Evolutionary conservation across 2,888 invertebrate genomes (phyloP).

Genomic region (Parochlus steinenii): DNA sequence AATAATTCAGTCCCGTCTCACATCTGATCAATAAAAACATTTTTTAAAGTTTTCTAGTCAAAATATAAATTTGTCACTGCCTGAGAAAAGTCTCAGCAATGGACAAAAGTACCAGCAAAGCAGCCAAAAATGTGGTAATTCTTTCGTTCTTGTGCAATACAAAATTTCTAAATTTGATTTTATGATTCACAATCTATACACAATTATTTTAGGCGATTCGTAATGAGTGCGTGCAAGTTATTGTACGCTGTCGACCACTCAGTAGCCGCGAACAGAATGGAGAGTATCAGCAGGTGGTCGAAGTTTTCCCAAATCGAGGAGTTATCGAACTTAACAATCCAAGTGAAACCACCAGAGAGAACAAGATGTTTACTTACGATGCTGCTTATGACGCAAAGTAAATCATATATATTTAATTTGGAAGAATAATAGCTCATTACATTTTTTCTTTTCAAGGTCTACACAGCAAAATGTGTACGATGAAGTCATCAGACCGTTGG

Average conservation of each 20-base stretch:
- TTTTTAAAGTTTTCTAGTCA: too few species aligned
- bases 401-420: conserved; percentile 20
- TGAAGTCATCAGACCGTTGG: conserved; percentile 87
- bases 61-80: too few species aligned
- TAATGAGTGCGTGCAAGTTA: conserved; percentile 87
- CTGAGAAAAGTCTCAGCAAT: too few species aligned
- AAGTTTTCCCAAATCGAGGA: conserved; percentile 70
- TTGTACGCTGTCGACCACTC: conserved; percentile 92
- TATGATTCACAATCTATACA: too few species aligned
- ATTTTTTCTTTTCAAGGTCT: conserved; percentile 35
- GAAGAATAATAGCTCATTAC: not conserved
- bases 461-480: conserved; percentile 88
- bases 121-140: too few species aligned
- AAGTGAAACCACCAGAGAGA: conserved; percentile 49
- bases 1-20: too few species aligned
- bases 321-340: conserved; percentile 82
- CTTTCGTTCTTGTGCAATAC: too few species aligned
- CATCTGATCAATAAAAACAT: too few species aligned
- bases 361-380: conserved; percentile 93
- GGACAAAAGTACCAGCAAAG: too few species aligned
- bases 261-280: conserved; percentile 62
- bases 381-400: conserved; percentile 82
- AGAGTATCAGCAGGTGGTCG: conserved; percentile 44
- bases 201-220: conserved; percentile 12
- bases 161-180: too few species aligned